Percentiles rank a stretch among this genome's conserved stretches.
These are phyloP conservation scores for Syncerus caffer DNA, from an alignment of 2,797 vertebrate species.

Conservation along the genomic window DNA sequence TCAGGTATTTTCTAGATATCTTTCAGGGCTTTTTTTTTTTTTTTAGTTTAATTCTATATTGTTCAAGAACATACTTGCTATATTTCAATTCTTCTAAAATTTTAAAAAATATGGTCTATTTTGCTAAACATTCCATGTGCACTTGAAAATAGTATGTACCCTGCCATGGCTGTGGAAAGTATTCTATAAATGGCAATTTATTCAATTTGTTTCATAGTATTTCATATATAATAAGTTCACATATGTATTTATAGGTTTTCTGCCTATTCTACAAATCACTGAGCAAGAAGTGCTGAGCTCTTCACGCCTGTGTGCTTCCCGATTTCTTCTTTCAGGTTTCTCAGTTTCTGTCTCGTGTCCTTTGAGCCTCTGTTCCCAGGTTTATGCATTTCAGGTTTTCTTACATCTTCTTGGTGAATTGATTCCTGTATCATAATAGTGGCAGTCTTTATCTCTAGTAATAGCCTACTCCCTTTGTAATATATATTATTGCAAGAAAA, in stretches of 20 bases:
- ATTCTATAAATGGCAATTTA: not conserved
- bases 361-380: not conserved
- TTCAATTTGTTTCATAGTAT: not conserved
- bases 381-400: not conserved
- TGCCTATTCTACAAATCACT: not conserved
- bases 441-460: not conserved
- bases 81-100: not conserved
- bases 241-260: not conserved
- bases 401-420: not conserved
- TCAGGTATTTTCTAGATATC: not conserved
- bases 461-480: not conserved
- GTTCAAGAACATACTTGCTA: not conserved
- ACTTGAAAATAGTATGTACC: not conserved
- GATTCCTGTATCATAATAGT: not conserved
- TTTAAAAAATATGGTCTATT: not conserved
- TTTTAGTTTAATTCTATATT: not conserved
- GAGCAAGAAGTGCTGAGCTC: not conserved
- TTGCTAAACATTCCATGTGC: not conserved
- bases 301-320: not conserved
- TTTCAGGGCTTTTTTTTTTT: not conserved
- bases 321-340: not conserved
- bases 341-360: not conserved
- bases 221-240: not conserved
- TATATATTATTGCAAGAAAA: not conserved
- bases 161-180: not conserved